phyloP scores from a whole-genome alignment of 2,113 vertebrate species.

The Panthera tigris region DNA sequence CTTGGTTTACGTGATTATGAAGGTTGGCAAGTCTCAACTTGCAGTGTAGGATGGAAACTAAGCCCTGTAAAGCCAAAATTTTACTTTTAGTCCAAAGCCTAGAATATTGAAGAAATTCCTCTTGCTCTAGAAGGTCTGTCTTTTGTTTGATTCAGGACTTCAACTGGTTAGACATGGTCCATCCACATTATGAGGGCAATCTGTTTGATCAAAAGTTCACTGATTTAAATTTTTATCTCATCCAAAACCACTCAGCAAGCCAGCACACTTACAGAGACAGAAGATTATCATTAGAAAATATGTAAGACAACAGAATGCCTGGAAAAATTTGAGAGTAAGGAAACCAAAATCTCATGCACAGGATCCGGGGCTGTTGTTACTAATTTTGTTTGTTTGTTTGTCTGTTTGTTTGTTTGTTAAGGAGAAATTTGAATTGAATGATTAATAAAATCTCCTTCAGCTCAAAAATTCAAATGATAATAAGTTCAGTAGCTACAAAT shows the following conservation, averaged over 20 bases:
- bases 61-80: neutral
- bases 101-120: neutral
- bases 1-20: neutral
- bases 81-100: neutral
- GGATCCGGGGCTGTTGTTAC: neutral
- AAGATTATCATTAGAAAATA: neutral
- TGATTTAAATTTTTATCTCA: neutral
- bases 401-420: neutral
- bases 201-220: neutral
- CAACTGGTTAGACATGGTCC: neutral
- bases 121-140: neutral
- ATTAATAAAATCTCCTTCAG: neutral
- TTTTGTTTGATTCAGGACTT: neutral
- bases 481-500: neutral
- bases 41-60: neutral
- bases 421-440: neutral
- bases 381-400: neutral
- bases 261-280: neutral
- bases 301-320: neutral
- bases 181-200: neutral
- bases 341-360: neutral
- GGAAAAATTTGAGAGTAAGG: neutral
- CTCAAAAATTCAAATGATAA: neutral
- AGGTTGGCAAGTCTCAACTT: neutral
- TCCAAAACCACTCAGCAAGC: neutral